Evolutionary conservation across 2,113 vertebrate species (phyloP), one percentile per base, ranked within the genome.

Genomic region (Sorex araneus): DNA sequence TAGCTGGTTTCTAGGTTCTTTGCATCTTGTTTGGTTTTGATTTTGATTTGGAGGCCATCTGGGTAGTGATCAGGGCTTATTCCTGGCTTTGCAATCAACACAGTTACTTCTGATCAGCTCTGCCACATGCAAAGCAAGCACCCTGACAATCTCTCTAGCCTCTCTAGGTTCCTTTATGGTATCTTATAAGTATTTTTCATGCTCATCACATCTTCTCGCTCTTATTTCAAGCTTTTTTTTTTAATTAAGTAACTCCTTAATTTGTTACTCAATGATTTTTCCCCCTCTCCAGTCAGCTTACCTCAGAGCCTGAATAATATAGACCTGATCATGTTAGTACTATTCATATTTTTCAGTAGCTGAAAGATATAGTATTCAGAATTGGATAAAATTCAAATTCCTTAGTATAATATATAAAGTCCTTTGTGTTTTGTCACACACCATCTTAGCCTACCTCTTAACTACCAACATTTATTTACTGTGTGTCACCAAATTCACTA

Each of bases 221-320:
- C 69, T 60, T 86, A 60, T 32, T 67, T 75, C 50, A 92, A 27
- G 57, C n/a, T 82, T 70, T 69, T 91, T 57, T 60, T 89, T 71
- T 54, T 54, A 54, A 54, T 54, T 60, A 60, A 60, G 5, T 60
- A 60, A 60, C 57, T 23, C 57, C 57, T 71, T 83, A 87, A 87
- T 74, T 81, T 91, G 69, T 69, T 11, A n/a, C 30, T 54, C 66
- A 70, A 11, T 67, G 60, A 82, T 78, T 75, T 89, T 91, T 89
- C 60, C 13, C 60, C 13, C 10, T 0, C 45, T 71, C 32, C 43
- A 66, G 5, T 77, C 57, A 70, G 0, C 79, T 27, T 66, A 40
- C 43, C 30, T 71, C 45, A 93, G 10, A 11, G 6, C n/a, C n/a
- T 67, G 16, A 91, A 78, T 82, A 85, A 66, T 60, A 3, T 36